Percentiles rank a stretch among this genome's conserved stretches.
Evolutionary conservation across 2,888 invertebrate species (phyloP).

Genomic region (Melanostoma scalare): DNA sequence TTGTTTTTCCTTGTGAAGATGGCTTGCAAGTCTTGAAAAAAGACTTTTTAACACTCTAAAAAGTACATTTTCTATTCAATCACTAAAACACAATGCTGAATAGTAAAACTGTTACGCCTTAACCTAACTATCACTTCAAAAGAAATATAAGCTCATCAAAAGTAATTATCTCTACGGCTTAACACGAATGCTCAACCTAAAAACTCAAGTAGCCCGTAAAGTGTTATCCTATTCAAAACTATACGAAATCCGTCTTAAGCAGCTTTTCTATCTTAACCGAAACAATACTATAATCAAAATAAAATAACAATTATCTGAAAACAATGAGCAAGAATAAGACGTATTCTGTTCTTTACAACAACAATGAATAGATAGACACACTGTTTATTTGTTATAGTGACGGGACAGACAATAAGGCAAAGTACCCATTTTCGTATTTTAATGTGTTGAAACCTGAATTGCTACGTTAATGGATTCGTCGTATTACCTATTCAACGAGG

Average conservation of each 20-base stretch:
- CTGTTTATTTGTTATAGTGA: conserved; percentile 22
- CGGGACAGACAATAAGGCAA: conserved; percentile 46
- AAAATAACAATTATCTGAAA: conserved; percentile 42
- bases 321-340: conserved; percentile 19
- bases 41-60: too few relatives aligned
- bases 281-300: conserved; percentile 29
- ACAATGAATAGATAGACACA: not conserved
- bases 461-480: conserved; percentile 58
- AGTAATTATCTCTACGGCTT: too few relatives aligned
- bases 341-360: not conserved
- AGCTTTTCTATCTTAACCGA: conserved; percentile 20
- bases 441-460: conserved; percentile 64
- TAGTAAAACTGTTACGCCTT: too few relatives aligned
- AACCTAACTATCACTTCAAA: too few relatives aligned
- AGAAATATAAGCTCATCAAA: too few relatives aligned
- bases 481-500: conserved; percentile 24
- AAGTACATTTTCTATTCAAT: too few relatives aligned
- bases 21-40: too few relatives aligned
- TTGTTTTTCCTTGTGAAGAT: too few relatives aligned
- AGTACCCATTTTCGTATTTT: conserved; percentile 55
- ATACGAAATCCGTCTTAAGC: not conserved
- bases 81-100: too few relatives aligned
- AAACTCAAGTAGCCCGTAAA: not conserved
- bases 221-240: not conserved
- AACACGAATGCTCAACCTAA: not conserved